Evolutionary conservation across 2,113 vertebrate species (phyloP).

Genomic region (Naja naja): DNA sequence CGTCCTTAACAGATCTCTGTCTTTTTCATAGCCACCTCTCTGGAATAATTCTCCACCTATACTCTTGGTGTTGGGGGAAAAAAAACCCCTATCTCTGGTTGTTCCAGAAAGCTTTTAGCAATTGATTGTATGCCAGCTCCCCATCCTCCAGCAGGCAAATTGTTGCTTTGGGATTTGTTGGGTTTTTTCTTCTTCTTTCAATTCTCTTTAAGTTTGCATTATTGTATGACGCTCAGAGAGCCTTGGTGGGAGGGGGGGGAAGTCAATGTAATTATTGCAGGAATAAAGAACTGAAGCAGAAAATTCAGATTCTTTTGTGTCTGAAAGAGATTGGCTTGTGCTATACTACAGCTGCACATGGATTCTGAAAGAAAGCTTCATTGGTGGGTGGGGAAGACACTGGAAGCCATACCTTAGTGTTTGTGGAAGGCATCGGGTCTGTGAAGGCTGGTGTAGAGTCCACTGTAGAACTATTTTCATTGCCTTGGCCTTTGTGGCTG

Average conservation of each 20-base stretch:
- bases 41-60: neutral
- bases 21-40: neutral
- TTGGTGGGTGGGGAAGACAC: neutral
- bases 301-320: neutral
- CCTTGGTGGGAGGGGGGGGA: neutral
- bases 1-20: neutral
- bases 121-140: neutral
- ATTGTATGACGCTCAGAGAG: neutral
- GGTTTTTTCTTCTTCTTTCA: neutral
- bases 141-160: neutral
- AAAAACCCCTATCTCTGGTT: neutral
- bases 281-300: neutral
- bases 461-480: conserved; percentile 35
- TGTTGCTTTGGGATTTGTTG: neutral
- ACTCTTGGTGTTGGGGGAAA: neutral
- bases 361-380: neutral
- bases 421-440: neutral
- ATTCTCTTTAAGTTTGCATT: neutral
- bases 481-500: conserved; percentile 48
- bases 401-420: neutral
- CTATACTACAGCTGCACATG: neutral
- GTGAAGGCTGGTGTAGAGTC: neutral
- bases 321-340: neutral
- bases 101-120: neutral
- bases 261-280: neutral